phyloP scores from a whole-genome alignment of 2,888 invertebrate genomes.

The Linyphia triangularis region DNA sequence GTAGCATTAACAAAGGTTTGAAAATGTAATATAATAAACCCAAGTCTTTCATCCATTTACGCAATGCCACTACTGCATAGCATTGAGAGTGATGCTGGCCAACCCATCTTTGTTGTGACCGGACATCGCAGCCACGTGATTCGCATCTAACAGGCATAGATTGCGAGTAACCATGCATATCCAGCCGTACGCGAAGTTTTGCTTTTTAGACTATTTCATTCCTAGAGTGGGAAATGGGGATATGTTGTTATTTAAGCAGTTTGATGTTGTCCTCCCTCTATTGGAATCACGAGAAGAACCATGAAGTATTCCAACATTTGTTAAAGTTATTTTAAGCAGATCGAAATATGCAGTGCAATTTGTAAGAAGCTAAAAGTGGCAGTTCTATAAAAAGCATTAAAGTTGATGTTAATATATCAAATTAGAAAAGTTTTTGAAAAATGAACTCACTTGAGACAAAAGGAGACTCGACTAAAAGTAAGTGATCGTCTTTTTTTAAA shows the following conservation, averaged over 20 bases:
- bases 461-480: background rate
- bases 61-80: too few relatives aligned
- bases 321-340: too few relatives aligned
- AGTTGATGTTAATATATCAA: too few relatives aligned
- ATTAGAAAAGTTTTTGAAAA: too few relatives aligned
- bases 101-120: background rate
- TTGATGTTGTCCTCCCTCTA: too few relatives aligned
- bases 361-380: too few relatives aligned
- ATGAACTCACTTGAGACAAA: background rate
- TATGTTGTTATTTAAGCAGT: background rate
- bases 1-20: background rate
- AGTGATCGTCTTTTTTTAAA: too few relatives aligned
- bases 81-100: background rate
- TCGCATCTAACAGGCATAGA: background rate
- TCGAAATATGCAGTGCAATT: too few relatives aligned
- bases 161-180: background rate
- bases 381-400: too few relatives aligned
- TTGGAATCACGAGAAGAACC: too few relatives aligned
- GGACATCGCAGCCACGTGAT: constrained; percentile 9
- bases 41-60: background rate
- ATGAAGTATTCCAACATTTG: too few relatives aligned
- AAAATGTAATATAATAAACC: background rate
- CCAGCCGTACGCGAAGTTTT: background rate
- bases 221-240: background rate
- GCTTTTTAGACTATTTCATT: background rate